Evolutionary conservation across 2,888 invertebrate species (phyloP).

Genomic region (Cylindroiulus punctatus): DNA sequence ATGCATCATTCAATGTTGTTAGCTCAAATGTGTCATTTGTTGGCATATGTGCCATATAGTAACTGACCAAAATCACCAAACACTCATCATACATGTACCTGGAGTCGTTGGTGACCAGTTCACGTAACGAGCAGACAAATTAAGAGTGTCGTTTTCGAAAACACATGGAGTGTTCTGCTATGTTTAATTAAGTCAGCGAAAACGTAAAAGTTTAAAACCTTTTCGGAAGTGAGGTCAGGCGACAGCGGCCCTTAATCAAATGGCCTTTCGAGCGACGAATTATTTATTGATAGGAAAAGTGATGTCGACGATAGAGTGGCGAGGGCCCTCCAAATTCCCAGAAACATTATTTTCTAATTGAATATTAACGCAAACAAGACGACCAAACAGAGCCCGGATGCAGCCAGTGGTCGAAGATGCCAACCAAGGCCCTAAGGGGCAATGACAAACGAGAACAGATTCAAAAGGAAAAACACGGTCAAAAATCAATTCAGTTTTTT

Average conservation of each 20-base stretch:
- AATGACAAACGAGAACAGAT: not conserved
- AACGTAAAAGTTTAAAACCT: conserved; percentile 3
- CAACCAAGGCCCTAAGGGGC: not conserved
- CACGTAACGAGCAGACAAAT: not conserved
- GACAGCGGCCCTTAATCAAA: not conserved
- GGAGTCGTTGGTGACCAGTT: too few relatives aligned
- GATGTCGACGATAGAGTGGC: not conserved
- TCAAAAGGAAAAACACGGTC: not conserved
- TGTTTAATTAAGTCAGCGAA: not conserved
- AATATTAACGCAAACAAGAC: conserved; percentile 19
- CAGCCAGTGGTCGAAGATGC: not conserved
- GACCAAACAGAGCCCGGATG: not conserved
- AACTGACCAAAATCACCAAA: too few relatives aligned
- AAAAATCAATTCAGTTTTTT: not conserved
- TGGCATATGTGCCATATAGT: too few relatives aligned
- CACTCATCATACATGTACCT: too few relatives aligned
- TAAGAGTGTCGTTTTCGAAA: not conserved
- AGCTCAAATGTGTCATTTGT: too few relatives aligned
- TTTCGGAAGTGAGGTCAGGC: not conserved
- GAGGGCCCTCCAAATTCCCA: conserved; percentile 8
- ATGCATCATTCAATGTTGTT: too few relatives aligned
- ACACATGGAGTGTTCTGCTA: not conserved
- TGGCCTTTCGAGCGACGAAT: not conserved
- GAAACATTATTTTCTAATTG: conserved; percentile 13
- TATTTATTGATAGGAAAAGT: not conserved